Conservation (phyloP, 2,888 invertebrate species). For the Prosapia bicincta region DNA sequence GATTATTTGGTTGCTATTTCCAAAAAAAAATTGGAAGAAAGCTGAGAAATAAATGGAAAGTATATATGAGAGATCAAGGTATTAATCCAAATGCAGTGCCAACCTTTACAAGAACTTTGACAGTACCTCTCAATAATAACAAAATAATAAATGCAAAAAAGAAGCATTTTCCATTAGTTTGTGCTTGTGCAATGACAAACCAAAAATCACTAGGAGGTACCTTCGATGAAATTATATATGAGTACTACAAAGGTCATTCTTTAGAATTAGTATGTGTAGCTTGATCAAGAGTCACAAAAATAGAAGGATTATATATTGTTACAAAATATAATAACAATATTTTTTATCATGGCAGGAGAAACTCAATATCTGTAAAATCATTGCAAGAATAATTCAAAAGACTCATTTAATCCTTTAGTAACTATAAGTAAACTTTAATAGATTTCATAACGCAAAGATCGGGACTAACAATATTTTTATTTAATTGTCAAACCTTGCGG, state of each 20-base stretch:
- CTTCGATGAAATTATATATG: conserved; percentile 3
- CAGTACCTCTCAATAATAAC: background rate
- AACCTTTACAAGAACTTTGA: background rate
- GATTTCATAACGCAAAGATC: no score
- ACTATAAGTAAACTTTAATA: no score
- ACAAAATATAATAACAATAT: no score
- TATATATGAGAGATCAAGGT: background rate
- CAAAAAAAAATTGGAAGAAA: background rate
- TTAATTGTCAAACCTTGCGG: no score
- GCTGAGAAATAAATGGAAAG: background rate
- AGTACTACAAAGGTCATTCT: background rate
- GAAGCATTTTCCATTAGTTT: background rate
- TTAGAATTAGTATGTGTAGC: conserved; percentile 1
- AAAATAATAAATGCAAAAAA: background rate
- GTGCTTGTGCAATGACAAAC: conserved; percentile 6
- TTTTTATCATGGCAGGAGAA: no score
- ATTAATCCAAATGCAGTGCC: background rate
- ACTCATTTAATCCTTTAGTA: no score
- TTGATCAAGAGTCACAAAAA: no score
- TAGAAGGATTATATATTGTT: no score
- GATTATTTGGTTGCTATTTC: background rate
- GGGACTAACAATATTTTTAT: no score
- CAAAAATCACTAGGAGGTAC: conserved; percentile 10
- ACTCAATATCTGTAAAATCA: no score
- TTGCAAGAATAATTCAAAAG: no score